phyloP scores from a whole-genome alignment of 2,797 vertebrate genomes.

The Numenius phaeopus region DNA sequence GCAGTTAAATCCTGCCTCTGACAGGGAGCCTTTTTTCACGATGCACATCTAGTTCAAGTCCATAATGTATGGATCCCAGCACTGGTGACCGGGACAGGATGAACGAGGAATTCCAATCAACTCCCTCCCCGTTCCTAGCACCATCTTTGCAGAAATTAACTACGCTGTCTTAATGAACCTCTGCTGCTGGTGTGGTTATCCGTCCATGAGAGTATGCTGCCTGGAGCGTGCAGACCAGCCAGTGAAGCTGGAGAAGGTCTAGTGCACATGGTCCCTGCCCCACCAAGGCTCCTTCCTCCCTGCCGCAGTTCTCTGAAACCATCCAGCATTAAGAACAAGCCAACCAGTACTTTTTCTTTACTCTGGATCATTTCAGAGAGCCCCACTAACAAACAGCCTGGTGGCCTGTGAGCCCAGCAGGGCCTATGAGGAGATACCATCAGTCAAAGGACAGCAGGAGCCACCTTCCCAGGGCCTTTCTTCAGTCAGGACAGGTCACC shows the following conservation, averaged over 20 bases:
- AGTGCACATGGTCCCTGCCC: not conserved
- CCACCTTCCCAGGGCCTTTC: not conserved
- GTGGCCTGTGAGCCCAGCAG: not conserved
- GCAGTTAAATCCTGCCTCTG: constrained; percentile 62
- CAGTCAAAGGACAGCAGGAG: not conserved
- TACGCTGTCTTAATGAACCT: not conserved
- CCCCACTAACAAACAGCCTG: not conserved
- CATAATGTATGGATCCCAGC: constrained; percentile 1
- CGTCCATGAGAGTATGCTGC: not conserved
- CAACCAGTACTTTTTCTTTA: not conserved
- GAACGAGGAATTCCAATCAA: constrained; percentile 29
- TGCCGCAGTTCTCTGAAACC: not conserved
- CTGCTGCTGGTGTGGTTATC: not conserved
- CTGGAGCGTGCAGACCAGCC: not conserved
- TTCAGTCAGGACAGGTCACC: constrained; percentile 3
- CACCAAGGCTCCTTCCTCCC: not conserved
- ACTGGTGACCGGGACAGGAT: not conserved
- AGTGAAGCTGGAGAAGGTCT: not conserved
- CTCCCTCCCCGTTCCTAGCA: not conserved
- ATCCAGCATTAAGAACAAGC: not conserved
- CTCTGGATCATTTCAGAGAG: not conserved
- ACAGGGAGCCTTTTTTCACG: constrained; percentile 49
- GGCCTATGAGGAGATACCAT: not conserved
- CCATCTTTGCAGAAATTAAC: constrained; percentile 32
- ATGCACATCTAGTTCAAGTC: constrained; percentile 30